Percentiles rank a stretch among this genome's conserved stretches.
These are phyloP conservation scores for Drosophila mayri DNA, from an alignment of 1,140 invertebrate species.

Conservation along the genomic window DNA sequence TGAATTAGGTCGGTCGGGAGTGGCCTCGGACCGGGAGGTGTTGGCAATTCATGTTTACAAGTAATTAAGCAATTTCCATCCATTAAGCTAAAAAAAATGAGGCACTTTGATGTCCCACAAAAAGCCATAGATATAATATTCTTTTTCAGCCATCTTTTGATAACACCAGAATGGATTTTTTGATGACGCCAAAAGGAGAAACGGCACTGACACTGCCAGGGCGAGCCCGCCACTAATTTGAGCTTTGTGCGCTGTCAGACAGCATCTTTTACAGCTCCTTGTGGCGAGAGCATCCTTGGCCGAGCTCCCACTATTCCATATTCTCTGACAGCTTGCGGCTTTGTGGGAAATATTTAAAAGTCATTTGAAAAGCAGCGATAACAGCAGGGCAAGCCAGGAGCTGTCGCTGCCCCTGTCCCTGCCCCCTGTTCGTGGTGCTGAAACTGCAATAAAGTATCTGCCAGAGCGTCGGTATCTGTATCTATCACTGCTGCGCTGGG, in stretches of 20 bases:
- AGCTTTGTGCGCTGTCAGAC: constrained; percentile 65
- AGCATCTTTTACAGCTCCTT: constrained; percentile 43
- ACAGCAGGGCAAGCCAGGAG: constrained; percentile 30
- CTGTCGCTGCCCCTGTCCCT: constrained; percentile 13
- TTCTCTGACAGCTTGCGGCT: constrained; percentile 72
- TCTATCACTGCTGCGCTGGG: constrained; percentile 33
- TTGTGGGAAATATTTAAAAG: constrained; percentile 75
- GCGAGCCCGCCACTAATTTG: constrained; percentile 64
- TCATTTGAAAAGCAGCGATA: constrained; percentile 67
- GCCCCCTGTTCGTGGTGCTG: constrained; percentile 39
- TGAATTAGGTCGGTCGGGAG: constrained; percentile 65
- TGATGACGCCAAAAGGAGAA: constrained; percentile 34
- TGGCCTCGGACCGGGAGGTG: constrained; percentile 47
- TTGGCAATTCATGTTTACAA: constrained; percentile 82
- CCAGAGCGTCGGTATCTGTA: constrained; percentile 33
- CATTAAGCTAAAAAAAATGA: constrained; percentile 46
- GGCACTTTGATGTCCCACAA: constrained; percentile 62
- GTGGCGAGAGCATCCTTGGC: constrained; percentile 31
- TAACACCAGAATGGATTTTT: constrained; percentile 46
- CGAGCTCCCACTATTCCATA: constrained; percentile 54
- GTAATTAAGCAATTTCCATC: constrained; percentile 78
- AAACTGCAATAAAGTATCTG: constrained; percentile 71
- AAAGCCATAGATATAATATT: constrained; percentile 65
- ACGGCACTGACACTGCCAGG: neutral
- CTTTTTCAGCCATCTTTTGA: constrained; percentile 50